Percentiles rank a stretch among this genome's conserved stretches.
These are phyloP conservation scores for Smittia aterrima DNA, from an alignment of 2,888 invertebrate species.

Conservation along the genomic window DNA sequence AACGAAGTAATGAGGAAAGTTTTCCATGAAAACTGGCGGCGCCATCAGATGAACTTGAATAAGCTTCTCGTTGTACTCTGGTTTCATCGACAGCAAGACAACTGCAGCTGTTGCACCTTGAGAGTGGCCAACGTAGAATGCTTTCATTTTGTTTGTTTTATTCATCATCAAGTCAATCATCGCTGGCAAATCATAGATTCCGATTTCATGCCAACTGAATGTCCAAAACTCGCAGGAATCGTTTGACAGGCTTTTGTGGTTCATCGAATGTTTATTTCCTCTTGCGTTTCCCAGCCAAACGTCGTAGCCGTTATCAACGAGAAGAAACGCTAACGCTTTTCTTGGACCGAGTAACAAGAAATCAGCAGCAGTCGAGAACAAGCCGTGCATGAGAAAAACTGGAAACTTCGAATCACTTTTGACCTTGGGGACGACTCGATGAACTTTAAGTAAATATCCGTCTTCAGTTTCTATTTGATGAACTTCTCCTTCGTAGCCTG, in stretches of 20 bases:
- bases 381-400: slow-evolving; percentile 31
- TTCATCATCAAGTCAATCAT: slow-evolving; percentile 55
- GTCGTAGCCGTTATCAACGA: slow-evolving; percentile 53
- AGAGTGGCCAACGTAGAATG: slow-evolving; percentile 59
- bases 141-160: slow-evolving; percentile 50
- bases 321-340: slow-evolving; percentile 49
- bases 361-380: slow-evolving; percentile 8
- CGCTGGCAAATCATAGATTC: slow-evolving; percentile 58
- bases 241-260: slow-evolving; percentile 16
- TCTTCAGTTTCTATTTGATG: slow-evolving; percentile 64
- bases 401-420: slow-evolving; percentile 46
- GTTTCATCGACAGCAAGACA: slow-evolving; percentile 62
- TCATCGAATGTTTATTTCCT: slow-evolving; percentile 52
- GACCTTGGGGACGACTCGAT: slow-evolving; percentile 60
- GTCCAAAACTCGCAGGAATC: slow-evolving; percentile 42
- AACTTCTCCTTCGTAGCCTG: slow-evolving; percentile 50
- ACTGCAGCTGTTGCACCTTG: slow-evolving; percentile 70
- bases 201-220: slow-evolving; percentile 57
- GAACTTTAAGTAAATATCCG: slow-evolving; percentile 67
- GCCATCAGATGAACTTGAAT: slow-evolving; percentile 28
- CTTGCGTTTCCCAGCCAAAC: slow-evolving; percentile 55
- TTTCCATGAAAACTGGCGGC: slow-evolving; percentile 1
- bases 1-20: not conserved
- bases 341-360: not conserved
- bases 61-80: slow-evolving; percentile 56